Conservation (phyloP, 2,888 invertebrate species). For the Apotomis capreana region DNA sequence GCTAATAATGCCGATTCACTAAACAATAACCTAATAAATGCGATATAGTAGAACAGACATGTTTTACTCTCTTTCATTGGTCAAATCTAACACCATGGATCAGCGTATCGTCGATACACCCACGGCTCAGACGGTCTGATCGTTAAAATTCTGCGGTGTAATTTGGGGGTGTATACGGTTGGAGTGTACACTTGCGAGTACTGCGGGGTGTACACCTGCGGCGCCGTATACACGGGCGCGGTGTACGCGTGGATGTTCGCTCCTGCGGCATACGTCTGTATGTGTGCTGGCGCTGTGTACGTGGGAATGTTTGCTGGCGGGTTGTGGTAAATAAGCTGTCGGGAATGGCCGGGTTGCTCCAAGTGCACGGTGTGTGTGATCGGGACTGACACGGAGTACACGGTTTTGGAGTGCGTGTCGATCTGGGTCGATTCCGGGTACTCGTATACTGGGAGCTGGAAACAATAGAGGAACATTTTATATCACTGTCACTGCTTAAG, state of each 20-base stretch:
- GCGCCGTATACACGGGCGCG: background rate
- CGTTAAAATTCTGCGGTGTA: background rate
- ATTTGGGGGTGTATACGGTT: background rate
- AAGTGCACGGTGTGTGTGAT: constrained; percentile 33
- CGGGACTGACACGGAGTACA: constrained; percentile 38
- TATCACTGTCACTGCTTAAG: background rate
- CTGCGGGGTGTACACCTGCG: constrained; percentile 4
- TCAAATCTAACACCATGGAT: constrained; percentile 18
- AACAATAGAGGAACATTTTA: background rate
- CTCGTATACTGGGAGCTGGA: constrained; percentile 39
- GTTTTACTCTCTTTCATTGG: background rate
- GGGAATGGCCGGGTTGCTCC: constrained; percentile 30
- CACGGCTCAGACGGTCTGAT: constrained; percentile 15
- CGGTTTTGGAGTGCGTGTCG: constrained; percentile 25
- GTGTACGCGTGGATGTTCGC: background rate
- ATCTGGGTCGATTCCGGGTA: constrained; percentile 41
- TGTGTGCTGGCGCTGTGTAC: background rate
- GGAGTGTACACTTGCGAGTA: constrained; percentile 4
- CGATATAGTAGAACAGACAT: background rate
- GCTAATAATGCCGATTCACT: too few relatives aligned
- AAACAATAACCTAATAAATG: too few relatives aligned
- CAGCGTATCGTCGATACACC: constrained; percentile 25
- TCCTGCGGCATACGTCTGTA: background rate
- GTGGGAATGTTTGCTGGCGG: background rate
- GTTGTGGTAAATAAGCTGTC: constrained; percentile 32